Conservation (phyloP, 2,113 vertebrate genomes). For the Tretioscincus oriximinensis region DNA sequence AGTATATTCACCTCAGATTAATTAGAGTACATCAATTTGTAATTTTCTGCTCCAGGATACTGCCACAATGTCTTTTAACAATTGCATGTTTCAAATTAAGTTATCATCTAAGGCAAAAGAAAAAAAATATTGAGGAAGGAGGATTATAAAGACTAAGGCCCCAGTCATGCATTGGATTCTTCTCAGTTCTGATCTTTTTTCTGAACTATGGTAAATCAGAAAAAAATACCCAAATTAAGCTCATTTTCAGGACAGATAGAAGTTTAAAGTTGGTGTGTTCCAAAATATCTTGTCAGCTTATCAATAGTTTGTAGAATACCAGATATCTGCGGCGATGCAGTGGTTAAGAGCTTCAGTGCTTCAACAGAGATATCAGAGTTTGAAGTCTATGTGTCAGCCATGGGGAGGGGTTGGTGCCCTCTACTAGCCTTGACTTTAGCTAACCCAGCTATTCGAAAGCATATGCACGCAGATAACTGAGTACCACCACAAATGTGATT, state of each 20-base stretch:
- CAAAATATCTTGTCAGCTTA: slow-evolving; percentile 60
- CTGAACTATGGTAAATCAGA: no score
- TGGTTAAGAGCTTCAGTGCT: slow-evolving; percentile 35
- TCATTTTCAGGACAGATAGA: no score
- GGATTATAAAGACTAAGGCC: neutral
- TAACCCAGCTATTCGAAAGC: no score
- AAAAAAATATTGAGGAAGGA: neutral
- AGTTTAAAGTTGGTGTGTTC: no score
- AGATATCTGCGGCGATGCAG: slow-evolving; percentile 35
- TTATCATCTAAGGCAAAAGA: neutral
- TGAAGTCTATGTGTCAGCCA: no score
- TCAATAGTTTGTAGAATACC: slow-evolving; percentile 59
- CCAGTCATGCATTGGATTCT: no score
- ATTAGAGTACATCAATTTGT: neutral
- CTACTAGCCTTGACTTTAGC: no score
- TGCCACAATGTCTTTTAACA: neutral
- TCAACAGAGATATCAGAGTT: slow-evolving; percentile 24
- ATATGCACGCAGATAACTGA: no score
- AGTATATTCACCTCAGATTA: neutral
- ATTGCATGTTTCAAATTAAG: neutral
- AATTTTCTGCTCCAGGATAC: neutral
- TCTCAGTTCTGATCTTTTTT: no score
- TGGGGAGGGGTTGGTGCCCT: no score
- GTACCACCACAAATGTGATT: no score
- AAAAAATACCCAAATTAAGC: no score